phyloP scores from a whole-genome alignment of 2,113 vertebrate genomes.

The Chinchilla lanigera region DNA sequence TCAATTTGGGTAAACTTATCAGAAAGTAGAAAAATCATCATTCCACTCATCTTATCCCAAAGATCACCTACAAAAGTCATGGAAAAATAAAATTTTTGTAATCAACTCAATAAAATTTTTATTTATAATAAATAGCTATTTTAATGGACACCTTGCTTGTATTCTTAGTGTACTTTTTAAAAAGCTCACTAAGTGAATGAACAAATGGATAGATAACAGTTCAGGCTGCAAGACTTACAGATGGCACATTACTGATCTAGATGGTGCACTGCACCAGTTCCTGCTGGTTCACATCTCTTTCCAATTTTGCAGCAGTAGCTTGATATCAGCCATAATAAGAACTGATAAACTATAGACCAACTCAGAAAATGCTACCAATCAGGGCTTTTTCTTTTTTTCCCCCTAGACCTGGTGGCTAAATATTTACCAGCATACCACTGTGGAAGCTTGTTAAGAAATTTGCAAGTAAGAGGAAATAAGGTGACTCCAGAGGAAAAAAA shows the following conservation, averaged over 20 bases:
- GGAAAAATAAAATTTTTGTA: conserved; percentile 1
- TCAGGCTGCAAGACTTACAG: neutral
- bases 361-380: neutral
- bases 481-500: neutral
- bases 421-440: neutral
- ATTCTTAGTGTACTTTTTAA: neutral
- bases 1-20: conserved; percentile 18
- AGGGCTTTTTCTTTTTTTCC: neutral
- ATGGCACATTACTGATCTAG: neutral
- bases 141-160: neutral
- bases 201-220: neutral
- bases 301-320: neutral
- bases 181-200: neutral
- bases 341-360: neutral
- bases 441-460: neutral
- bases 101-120: conserved; percentile 10
- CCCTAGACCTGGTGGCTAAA: neutral
- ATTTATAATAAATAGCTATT: neutral
- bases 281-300: neutral
- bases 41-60: neutral
- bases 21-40: conserved; percentile 36
- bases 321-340: neutral
- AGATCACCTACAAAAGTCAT: neutral
- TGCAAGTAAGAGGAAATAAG: neutral
- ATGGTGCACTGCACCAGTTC: neutral